Percentiles rank a stretch among this genome's conserved stretches.
Evolutionary conservation across 2,797 vertebrate genomes (phyloP).

Genomic region (Sylvia borin): DNA sequence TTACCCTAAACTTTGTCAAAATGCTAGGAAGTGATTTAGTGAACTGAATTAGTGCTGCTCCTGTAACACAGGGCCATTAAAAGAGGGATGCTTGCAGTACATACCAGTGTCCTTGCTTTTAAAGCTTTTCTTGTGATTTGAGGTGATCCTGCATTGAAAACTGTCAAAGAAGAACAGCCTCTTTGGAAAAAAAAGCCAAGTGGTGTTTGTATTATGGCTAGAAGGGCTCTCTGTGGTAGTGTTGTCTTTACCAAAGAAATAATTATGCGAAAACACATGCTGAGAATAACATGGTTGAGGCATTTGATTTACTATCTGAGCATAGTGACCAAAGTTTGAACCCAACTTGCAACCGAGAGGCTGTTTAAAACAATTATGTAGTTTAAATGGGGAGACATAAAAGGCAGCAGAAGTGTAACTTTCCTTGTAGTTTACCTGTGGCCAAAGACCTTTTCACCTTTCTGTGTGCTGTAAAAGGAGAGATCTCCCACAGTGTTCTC

Average conservation of each 20-base stretch:
- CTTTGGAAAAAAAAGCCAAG: neutral
- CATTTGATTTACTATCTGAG: conserved; percentile 61
- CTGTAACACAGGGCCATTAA: neutral
- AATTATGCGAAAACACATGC: neutral
- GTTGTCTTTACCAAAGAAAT: conserved; percentile 7
- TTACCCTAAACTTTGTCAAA: neutral
- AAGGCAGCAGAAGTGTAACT: conserved; percentile 7
- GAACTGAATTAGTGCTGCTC: neutral
- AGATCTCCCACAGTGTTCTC: neutral
- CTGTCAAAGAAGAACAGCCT: neutral
- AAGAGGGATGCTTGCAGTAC: neutral
- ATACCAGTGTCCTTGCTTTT: neutral
- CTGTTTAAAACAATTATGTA: conserved; percentile 46
- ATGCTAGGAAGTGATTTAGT: neutral
- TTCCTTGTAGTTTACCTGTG: neutral
- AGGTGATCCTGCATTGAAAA: neutral
- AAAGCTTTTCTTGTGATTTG: neutral
- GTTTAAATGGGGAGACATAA: conserved; percentile 42
- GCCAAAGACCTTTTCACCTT: neutral
- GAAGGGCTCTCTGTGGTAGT: neutral
- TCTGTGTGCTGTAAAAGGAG: neutral
- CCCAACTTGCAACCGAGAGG: neutral
- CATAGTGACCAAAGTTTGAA: conserved; percentile 57
- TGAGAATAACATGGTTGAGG: conserved; percentile 50
- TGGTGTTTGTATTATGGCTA: neutral